Percentiles rank a stretch among this genome's conserved stretches.
phyloP scores from a whole-genome alignment of 1,140 invertebrate species.

The Hesperophylax magnus region DNA sequence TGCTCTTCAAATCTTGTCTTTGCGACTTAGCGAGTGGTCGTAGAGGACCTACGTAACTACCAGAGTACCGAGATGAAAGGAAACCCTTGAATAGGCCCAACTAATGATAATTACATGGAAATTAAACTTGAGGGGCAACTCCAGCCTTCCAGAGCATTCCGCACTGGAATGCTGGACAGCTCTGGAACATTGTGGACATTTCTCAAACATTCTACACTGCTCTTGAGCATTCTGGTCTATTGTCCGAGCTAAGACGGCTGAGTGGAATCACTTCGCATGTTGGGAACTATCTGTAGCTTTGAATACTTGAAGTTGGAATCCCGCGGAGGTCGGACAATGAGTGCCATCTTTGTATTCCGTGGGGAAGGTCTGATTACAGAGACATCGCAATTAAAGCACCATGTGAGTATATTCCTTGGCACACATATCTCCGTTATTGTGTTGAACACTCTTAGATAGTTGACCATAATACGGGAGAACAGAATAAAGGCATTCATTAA shows the following conservation, averaged over 20 bases:
- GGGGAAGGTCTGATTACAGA: conserved; percentile 15
- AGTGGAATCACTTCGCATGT: conserved; percentile 23
- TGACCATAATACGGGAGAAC: background rate
- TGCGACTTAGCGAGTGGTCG: conserved; percentile 1
- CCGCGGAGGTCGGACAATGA: conserved; percentile 16
- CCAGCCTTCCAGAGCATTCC: background rate
- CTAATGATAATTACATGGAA: conserved; percentile 29
- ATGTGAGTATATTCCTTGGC: background rate
- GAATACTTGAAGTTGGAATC: conserved; percentile 7
- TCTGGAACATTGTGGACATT: background rate
- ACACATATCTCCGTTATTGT: background rate
- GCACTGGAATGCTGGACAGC: background rate
- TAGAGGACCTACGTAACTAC: background rate
- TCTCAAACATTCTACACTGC: background rate
- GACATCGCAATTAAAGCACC: conserved; percentile 22
- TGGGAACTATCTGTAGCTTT: background rate
- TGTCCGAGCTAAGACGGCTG: background rate
- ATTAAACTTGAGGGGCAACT: conserved; percentile 15
- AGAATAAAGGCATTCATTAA: no score
- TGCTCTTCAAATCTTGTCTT: background rate
- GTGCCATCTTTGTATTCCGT: background rate
- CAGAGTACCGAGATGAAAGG: background rate
- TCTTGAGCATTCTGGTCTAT: background rate
- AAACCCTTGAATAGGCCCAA: conserved; percentile 5
- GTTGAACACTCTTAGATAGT: background rate